Base-by-base conservation (phyloP, 2,113 vertebrate species). In the Conger conger region DNA sequence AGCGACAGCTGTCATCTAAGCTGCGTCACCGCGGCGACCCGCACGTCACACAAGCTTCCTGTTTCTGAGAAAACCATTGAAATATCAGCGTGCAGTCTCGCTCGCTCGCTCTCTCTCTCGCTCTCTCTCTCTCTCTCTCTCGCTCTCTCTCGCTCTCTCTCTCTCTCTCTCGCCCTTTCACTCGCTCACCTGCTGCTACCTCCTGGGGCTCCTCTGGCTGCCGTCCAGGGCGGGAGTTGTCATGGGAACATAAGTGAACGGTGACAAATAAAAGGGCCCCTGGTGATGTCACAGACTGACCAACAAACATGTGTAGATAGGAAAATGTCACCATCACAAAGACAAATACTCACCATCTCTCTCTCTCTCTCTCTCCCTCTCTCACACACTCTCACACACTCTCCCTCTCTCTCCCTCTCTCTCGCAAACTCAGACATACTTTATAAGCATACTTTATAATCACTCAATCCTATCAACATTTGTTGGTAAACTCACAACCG, bases 191-290 rank as follows among this genome's bases (percentile, higher is more conserved):
- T 93, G 90, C 53, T 77, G 63, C 84, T 84, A 83, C 86, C 89
- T 90, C 53, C 81, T 11, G 73, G 30, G 42, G 82, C 40, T 80
- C 86, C 79, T 88, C 5, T 40, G 87, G 90, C 89, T 13, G 54
- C 82, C 79, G 36, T 37, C 20, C 33, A 78, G 35, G 82, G 86
- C 73, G 82, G 79, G 81, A 23, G 89, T 94, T 87, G 1, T 92
- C 68, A 92, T 91, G 91, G 92, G 42, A 92, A 94, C 94, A 91
- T 87, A 94, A 88, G 90, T 94, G 94, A 95, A 94, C 87, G 93
- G 76, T 87, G 87, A 87, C 73, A 79, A 60, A 80, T 92, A 91
- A 90, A 92, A 92, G 84, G 82, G 35, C n/a, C 79, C 15, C 45
- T 45, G 11, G 38, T n/a, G 73, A 40, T 50, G 54, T 80, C 45